phyloP scores from a whole-genome alignment of 2,113 vertebrate genomes.

The Callorhinus ursinus region DNA sequence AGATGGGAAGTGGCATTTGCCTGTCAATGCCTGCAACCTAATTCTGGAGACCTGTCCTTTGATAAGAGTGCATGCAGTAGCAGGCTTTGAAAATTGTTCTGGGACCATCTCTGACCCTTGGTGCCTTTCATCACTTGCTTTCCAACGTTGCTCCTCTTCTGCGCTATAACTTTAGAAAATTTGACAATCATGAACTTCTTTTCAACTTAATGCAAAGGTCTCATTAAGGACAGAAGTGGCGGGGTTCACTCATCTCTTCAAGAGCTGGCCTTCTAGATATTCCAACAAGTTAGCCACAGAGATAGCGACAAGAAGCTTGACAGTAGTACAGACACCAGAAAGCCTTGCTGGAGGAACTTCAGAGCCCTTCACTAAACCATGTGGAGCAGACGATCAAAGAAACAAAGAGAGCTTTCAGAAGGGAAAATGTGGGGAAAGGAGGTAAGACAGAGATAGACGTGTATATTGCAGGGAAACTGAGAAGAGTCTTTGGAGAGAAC shows the following conservation, averaged over 20 bases:
- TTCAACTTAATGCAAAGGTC: neutral
- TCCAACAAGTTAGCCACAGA: neutral
- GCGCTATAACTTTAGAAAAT: neutral
- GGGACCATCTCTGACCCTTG: neutral
- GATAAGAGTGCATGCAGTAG: neutral
- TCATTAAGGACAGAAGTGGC: neutral
- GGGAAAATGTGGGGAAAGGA: neutral
- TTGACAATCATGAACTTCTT: neutral
- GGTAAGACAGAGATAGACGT: neutral
- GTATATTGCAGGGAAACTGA: neutral
- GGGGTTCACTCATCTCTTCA: neutral
- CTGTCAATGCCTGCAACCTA: neutral
- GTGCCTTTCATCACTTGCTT: neutral
- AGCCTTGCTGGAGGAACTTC: neutral
- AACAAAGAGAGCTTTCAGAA: slow-evolving; percentile 17
- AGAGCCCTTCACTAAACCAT: neutral
- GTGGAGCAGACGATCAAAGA: neutral
- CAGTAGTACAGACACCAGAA: neutral
- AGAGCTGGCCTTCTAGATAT: neutral
- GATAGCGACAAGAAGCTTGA: neutral
- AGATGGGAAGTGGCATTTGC: neutral
- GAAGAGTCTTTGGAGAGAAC: neutral
- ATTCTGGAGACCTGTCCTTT: neutral
- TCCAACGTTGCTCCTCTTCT: neutral
- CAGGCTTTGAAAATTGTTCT: neutral